Percentiles rank a stretch among this genome's conserved stretches.
Conservation (phyloP, 2,797 vertebrate species). For the Hephaestus fuliginosus region DNA sequence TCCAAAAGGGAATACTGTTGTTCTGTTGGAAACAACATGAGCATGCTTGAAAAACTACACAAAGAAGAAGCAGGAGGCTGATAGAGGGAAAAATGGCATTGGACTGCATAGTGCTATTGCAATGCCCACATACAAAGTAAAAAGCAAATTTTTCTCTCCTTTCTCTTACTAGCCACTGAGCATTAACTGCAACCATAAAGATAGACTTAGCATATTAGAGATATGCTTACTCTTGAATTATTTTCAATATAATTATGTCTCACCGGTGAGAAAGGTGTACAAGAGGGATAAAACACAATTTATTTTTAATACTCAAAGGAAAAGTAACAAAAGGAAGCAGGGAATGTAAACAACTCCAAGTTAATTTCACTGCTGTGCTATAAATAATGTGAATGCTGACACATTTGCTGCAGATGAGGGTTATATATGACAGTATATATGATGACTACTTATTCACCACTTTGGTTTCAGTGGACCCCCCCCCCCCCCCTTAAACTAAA, state of each 20-base stretch:
- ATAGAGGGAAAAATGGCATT: conserved; percentile 17
- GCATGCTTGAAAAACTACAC: conserved; percentile 31
- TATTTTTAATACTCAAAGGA: conserved; percentile 31
- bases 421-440: conserved; percentile 9
- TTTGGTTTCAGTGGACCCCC: neutral
- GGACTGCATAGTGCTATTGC: conserved; percentile 11
- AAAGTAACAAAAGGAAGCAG: conserved; percentile 7
- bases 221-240: conserved; percentile 25
- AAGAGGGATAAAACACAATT: conserved; percentile 22
- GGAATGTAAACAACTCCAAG: conserved; percentile 10
- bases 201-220: conserved; percentile 16
- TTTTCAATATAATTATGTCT: conserved; percentile 37
- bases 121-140: conserved; percentile 5
- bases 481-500: neutral
- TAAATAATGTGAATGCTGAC: conserved; percentile 1
- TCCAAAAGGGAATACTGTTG: conserved; percentile 53
- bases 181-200: conserved; percentile 42
- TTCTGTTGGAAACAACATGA: conserved; percentile 59
- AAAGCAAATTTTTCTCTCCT: conserved; percentile 10
- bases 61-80: conserved; percentile 19
- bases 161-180: conserved; percentile 26
- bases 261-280: conserved; percentile 3
- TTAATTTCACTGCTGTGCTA: conserved; percentile 20
- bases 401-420: neutral
- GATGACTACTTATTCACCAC: conserved; percentile 14